Conservation (phyloP, 2,113 vertebrate genomes). For the Xenopus tropicalis region DNA sequence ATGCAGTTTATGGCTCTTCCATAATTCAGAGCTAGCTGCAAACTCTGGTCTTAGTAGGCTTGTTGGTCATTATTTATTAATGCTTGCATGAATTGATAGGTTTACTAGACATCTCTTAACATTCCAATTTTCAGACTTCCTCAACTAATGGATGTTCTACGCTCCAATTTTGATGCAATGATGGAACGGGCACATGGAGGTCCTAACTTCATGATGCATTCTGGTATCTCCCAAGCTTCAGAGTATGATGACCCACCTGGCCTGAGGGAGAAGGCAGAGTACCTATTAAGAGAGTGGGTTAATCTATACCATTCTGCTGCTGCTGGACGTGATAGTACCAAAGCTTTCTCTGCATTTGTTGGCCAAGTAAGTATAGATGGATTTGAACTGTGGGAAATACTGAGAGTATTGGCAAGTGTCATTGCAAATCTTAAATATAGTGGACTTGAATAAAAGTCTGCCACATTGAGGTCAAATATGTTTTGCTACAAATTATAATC, state of each 20-base stretch:
- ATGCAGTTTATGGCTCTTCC: no score
- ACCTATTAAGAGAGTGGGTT: conserved; percentile 96
- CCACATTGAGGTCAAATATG: no score
- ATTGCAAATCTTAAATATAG: no score
- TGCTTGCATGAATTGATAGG: no score
- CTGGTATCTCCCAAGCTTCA: conserved; percentile 96
- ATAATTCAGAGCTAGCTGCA: no score
- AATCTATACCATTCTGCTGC: conserved; percentile 98
- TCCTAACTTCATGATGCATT: conserved; percentile 99
- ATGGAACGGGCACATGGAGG: conserved; percentile 96
- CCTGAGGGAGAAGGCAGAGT: conserved; percentile 95
- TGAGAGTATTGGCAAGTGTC: conserved; percentile 19
- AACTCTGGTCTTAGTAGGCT: no score
- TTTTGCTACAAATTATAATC: no score
- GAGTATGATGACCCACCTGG: conserved; percentile 97
- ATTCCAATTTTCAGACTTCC: conserved; percentile 72
- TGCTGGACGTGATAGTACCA: conserved; percentile 95
- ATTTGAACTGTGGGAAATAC: no score
- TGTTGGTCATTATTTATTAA: no score
- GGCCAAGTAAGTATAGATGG: conserved; percentile 80
- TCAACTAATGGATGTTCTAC: conserved; percentile 96
- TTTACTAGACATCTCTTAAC: no score
- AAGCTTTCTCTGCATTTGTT: conserved; percentile 98
- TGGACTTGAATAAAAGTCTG: conserved; percentile 24
- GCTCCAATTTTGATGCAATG: conserved; percentile 98